These are phyloP conservation scores for Muscicapa adusta DNA, from an alignment of 2,113 vertebrate genomes.

Conservation along the genomic window DNA sequence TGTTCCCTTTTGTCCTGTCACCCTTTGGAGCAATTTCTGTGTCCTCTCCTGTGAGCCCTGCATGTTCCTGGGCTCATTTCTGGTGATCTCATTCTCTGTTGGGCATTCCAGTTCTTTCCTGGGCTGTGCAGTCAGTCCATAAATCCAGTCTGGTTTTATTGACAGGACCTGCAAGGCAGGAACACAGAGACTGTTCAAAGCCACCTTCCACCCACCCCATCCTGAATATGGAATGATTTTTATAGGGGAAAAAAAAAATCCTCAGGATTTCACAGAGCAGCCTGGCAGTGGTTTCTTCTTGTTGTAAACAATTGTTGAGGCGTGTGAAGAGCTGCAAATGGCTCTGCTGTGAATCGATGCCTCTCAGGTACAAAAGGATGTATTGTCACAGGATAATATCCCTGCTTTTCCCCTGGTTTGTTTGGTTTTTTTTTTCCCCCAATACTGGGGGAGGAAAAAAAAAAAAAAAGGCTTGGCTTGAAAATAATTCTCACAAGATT, in stretches of 20 bases:
- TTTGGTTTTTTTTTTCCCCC: neutral
- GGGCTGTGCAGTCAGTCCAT: neutral
- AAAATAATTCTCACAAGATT: slow-evolving; percentile 3
- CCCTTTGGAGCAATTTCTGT: neutral
- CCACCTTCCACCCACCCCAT: neutral
- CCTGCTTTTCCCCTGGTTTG: neutral
- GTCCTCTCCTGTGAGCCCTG: neutral
- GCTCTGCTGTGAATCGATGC: slow-evolving; percentile 3
- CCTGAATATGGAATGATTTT: neutral
- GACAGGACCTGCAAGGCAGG: neutral
- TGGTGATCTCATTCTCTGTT: neutral
- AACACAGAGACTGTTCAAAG: neutral
- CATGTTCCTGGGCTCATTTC: accelerated
- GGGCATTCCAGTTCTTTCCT: neutral
- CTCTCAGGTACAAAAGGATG: neutral
- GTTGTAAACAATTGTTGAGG: neutral
- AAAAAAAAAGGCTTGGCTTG: neutral
- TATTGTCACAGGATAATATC: slow-evolving; percentile 14
- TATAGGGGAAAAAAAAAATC: neutral
- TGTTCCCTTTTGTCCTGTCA: neutral
- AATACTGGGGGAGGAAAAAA: slow-evolving; percentile 31
- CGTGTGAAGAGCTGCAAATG: neutral
- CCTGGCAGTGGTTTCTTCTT: neutral
- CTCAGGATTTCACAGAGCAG: neutral
- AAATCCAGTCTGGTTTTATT: neutral